Evolutionary conservation across 2,888 invertebrate genomes (phyloP), one percentile per base, ranked within the genome.

Genomic region (Brenthis daphne): DNA sequence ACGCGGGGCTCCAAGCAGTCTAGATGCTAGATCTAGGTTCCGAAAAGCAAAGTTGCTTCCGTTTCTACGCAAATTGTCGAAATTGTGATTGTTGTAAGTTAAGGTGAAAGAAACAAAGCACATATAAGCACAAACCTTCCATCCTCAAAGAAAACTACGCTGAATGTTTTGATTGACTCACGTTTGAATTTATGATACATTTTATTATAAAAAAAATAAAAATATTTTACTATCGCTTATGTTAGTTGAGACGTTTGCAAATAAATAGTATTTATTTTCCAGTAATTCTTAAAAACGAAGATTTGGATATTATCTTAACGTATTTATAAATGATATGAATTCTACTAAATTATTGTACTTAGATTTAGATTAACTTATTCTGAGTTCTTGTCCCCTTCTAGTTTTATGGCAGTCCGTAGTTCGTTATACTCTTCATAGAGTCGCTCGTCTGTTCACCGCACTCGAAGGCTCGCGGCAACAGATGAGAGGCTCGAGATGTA

Each of bases 111-210:
- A 82, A 88, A 89, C 85, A 88, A 90, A 89, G 92, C 92, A 90
- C 92, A 92, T 86, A 85, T 84, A 81, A 90, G 92, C 92, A 92
- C 92, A 92, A 92, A 92, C 87, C 90, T 90, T 91, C 92, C 92
- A 90, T 92, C 90, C 90, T 89, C 85, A 85, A 84, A 88, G 78
- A 88, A 80, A 82, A 89, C 82, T 90, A 89, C 81, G 89, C 90
- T 89, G 88, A 86, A 89, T 89, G 90, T 91, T 91, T 89, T 88
- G 84, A 88, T 85, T 89, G 84, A 89, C 82, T 89, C 91, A 90
- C 89, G 92, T 92, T 92, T 92, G 87, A 92, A 92, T 92, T 92
- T 92, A 92, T 91, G 85, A 91, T 89, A 92, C 92, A 92, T 92
- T 92, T 92, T 92, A 92, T 92, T 89, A 84, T 88, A 87, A 88